A percentile compares a stretch with the other conserved stretches of the same genome.
phyloP scores from a whole-genome alignment of 2,113 vertebrate species.

The Leptocoma aspasia region DNA sequence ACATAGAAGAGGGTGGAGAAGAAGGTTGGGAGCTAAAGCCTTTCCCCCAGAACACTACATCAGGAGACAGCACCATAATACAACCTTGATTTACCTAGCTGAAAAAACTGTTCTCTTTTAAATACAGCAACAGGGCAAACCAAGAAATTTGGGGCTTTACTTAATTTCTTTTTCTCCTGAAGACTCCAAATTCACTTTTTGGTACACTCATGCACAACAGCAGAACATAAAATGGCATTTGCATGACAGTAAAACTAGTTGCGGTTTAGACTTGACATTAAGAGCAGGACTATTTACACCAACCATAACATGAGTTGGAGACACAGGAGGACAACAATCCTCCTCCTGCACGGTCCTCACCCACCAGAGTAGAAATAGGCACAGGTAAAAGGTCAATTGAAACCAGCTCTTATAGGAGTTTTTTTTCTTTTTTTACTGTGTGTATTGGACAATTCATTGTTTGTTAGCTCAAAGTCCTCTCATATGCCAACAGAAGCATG shows the following conservation, averaged over 20 bases:
- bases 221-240: not conserved
- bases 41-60: not conserved
- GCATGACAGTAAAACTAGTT: not conserved
- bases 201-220: not conserved
- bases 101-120: not conserved
- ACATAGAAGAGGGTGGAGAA: accelerated
- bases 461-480: conserved; percentile 43
- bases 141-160: not conserved
- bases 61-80: not conserved
- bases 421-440: not conserved
- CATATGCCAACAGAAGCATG: not conserved
- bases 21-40: not conserved
- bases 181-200: not conserved
- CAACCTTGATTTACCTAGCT: not conserved
- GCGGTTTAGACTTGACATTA: not conserved
- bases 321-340: not conserved
- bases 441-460: conserved; percentile 8
- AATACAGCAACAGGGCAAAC: not conserved
- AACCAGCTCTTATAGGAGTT: not conserved
- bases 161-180: not conserved
- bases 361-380: not conserved
- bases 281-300: not conserved
- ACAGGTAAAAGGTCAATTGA: not conserved
- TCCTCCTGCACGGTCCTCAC: not conserved
- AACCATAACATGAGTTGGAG: not conserved